Evolutionary conservation across 1,140 invertebrate genomes (phyloP).

Genomic region (Drosophila setifemur): DNA sequence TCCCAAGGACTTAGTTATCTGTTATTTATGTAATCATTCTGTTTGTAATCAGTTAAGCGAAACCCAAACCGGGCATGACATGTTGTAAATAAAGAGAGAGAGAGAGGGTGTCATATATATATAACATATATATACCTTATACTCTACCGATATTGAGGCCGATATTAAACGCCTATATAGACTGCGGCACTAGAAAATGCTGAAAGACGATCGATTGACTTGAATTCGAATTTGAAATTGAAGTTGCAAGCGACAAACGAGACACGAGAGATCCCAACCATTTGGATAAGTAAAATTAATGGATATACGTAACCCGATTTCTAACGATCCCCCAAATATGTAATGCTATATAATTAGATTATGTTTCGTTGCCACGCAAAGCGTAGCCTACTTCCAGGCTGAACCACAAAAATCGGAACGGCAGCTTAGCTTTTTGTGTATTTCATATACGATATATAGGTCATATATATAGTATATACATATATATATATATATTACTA

Average conservation of each 20-base stretch:
- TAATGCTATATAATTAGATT: too few species aligned
- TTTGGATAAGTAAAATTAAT: not conserved
- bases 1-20: conserved; percentile 22
- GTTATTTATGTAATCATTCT: conserved; percentile 33
- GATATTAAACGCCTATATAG: conserved; percentile 17
- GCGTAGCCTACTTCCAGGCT: too few species aligned
- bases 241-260: not conserved
- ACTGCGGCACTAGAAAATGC: conserved; percentile 26
- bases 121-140: too few species aligned
- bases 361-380: too few species aligned
- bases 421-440: too few species aligned
- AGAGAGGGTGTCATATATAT: conserved; percentile 37
- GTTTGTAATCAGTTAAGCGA: conserved; percentile 41
- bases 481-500: too few species aligned
- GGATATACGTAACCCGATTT: not conserved
- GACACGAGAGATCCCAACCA: too few species aligned
- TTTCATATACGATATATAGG: too few species aligned
- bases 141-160: conserved; percentile 18
- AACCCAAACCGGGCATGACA: too few species aligned
- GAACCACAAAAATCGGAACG: too few species aligned
- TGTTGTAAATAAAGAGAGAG: conserved; percentile 64
- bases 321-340: too few species aligned
- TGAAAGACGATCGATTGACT: conserved; percentile 1
- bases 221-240: not conserved
- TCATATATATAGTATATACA: too few species aligned